phyloP scores from a whole-genome alignment of 2,888 invertebrate genomes.

The Panorpa germanica region DNA sequence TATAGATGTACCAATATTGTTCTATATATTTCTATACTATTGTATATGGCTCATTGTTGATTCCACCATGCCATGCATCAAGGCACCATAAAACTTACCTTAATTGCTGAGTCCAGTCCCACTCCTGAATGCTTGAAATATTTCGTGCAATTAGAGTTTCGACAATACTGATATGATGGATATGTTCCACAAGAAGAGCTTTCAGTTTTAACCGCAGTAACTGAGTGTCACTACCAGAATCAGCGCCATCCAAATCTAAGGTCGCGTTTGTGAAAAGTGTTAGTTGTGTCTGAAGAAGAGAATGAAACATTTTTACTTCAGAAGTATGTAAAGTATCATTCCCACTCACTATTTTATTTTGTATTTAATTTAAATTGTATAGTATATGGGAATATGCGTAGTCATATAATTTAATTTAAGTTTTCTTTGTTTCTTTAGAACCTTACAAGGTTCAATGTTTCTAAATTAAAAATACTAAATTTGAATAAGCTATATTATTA shows the following conservation, averaged over 20 bases:
- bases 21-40: too few relatives aligned
- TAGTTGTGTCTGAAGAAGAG: too few relatives aligned
- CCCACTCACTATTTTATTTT: conserved; percentile 18
- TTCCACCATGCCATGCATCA: too few relatives aligned
- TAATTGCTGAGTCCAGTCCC: conserved; percentile 93
- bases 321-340: too few relatives aligned
- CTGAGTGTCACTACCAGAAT: conserved; percentile 26
- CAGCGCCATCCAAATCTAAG: conserved; percentile 30
- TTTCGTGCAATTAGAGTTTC: conserved; percentile 52
- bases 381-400: too few relatives aligned
- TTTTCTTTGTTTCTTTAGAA: too few relatives aligned
- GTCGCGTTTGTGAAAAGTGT: conserved; percentile 30
- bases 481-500: background rate
- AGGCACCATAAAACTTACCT: conserved; percentile 29
- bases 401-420: too few relatives aligned
- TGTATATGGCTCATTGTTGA: too few relatives aligned
- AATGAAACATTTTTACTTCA: too few relatives aligned
- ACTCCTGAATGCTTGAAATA: conserved; percentile 48
- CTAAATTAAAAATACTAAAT: too few relatives aligned
- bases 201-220: conserved; percentile 73
- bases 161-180: conserved; percentile 74
- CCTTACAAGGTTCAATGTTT: too few relatives aligned
- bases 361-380: conserved; percentile 19
- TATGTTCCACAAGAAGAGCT: conserved; percentile 79
- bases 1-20: too few relatives aligned